Evolutionary conservation across 2,113 vertebrate genomes (phyloP), one percentile per base, ranked within the genome.

Genomic region (Larimichthys crocea): DNA sequence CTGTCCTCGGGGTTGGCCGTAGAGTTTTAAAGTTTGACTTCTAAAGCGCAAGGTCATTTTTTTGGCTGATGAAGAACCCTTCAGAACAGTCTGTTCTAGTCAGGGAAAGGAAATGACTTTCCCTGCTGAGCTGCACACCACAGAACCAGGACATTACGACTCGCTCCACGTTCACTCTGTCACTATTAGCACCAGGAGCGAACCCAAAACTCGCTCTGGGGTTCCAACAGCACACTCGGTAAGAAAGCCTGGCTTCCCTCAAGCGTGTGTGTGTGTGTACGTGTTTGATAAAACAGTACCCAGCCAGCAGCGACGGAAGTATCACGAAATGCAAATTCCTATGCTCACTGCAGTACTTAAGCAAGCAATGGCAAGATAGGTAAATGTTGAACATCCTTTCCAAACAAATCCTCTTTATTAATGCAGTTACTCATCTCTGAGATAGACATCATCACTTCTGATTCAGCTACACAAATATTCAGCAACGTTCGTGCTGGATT

Each of bases 281-380:
- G 31, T 6, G 79, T 74, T 48, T 70, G 76, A 84, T 67, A 56
- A 61, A 59, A 48, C 40, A n/a, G 19, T 22, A 29, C 31, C 50
- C 22, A 16, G 60, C 55, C 74, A 1, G 62, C 74, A 67, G 83
- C 4, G 3, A 49, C 3, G 42, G 73, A 73, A 70, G 79, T 29
- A n/a, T 60, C 72, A 56, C 48, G 48, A 84, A 76, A 86, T 84
- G 82, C 84, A 86, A 91, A 89, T 87, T 16, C 52, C 20, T n/a
- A 1, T 12, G 31, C 40, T 57, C 55, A 31, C 64, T 0, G 31
- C 67, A 63, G 72, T 9, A 67, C 63, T 73, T 74, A 60, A 87
- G 19, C 80, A 72, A 75, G 65, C 62, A 9, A 31, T 53, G 66
- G 48, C 1, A 19, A 76, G 71, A 82, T 17, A 83, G 65, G 67